phyloP scores from a whole-genome alignment of 2,113 vertebrate species.

The Cephalopholis sonnerati region DNA sequence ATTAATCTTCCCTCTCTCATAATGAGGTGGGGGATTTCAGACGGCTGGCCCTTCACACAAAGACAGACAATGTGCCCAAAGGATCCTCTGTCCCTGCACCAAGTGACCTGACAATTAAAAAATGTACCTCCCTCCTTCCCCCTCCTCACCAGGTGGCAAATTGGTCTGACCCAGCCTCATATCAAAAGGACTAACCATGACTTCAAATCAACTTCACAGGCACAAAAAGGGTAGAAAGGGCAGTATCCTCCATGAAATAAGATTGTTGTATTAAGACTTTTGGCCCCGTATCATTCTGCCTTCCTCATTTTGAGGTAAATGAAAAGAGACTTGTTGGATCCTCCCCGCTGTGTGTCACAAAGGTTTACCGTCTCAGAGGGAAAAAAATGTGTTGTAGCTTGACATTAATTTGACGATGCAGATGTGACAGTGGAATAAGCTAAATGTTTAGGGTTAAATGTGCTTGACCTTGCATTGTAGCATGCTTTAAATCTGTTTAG shows the following conservation, averaged over 20 bases:
- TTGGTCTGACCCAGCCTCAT: slow-evolving; percentile 84
- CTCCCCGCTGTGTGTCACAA: slow-evolving; percentile 74
- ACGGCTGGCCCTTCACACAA: slow-evolving; percentile 78
- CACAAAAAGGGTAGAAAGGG: slow-evolving; percentile 62
- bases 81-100: slow-evolving; percentile 82
- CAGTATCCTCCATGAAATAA: slow-evolving; percentile 83
- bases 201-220: slow-evolving; percentile 84
- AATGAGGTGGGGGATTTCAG: slow-evolving; percentile 87
- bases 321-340: slow-evolving; percentile 78
- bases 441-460: slow-evolving; percentile 75
- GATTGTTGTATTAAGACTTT: slow-evolving; percentile 82
- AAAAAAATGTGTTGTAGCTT: slow-evolving; percentile 54
- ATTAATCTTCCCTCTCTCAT: slow-evolving; percentile 87
- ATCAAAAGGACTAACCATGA: slow-evolving; percentile 84
- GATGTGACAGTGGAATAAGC: slow-evolving; percentile 72
- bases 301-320: slow-evolving; percentile 81
- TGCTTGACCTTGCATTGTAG: slow-evolving; percentile 67
- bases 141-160: slow-evolving; percentile 87
- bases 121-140: slow-evolving; percentile 77
- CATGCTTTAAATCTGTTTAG: slow-evolving; percentile 54
- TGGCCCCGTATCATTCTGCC: slow-evolving; percentile 65
- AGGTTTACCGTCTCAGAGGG: slow-evolving; percentile 66
- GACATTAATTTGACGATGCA: slow-evolving; percentile 73
- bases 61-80: slow-evolving; percentile 84
- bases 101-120: slow-evolving; percentile 88